A percentile compares a stretch with the other conserved stretches of the same genome.
phyloP scores from a whole-genome alignment of 2,113 vertebrate species.

The Lycaon pictus region DNA sequence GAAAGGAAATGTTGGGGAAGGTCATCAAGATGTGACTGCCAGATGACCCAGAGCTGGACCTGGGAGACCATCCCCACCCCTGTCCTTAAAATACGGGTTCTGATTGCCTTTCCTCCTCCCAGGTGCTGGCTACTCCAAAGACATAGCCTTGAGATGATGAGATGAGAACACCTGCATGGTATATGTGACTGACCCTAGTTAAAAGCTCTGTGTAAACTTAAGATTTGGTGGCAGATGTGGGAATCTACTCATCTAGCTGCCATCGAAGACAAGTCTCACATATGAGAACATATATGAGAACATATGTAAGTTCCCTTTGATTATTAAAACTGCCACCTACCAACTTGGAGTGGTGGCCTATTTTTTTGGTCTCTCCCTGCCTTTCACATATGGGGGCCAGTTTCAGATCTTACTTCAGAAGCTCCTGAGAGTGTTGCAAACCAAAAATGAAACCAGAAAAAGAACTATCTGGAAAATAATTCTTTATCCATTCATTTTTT shows the following conservation, averaged over 20 bases:
- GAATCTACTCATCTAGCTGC: neutral
- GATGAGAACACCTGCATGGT: neutral
- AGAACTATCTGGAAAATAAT: constrained; percentile 35
- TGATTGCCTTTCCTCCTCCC: neutral
- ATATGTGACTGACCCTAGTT: neutral
- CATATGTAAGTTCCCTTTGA: neutral
- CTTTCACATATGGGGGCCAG: neutral
- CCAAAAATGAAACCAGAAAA: neutral
- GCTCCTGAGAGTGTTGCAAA: neutral
- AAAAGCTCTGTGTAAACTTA: neutral
- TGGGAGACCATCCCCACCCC: neutral
- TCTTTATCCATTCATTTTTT: neutral
- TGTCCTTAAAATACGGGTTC: neutral
- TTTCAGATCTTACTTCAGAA: neutral
- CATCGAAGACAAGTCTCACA: neutral
- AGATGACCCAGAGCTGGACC: neutral
- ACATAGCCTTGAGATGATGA: neutral
- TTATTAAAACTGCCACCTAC: neutral
- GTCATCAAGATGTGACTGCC: neutral
- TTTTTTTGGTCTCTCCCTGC: neutral
- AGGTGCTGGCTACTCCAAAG: neutral
- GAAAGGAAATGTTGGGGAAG: neutral
- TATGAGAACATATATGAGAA: too few species aligned
- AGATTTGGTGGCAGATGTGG: neutral
- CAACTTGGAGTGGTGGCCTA: neutral